Evolutionary conservation across 2,113 vertebrate species (phyloP).

Genomic region (Tupaia tana): DNA sequence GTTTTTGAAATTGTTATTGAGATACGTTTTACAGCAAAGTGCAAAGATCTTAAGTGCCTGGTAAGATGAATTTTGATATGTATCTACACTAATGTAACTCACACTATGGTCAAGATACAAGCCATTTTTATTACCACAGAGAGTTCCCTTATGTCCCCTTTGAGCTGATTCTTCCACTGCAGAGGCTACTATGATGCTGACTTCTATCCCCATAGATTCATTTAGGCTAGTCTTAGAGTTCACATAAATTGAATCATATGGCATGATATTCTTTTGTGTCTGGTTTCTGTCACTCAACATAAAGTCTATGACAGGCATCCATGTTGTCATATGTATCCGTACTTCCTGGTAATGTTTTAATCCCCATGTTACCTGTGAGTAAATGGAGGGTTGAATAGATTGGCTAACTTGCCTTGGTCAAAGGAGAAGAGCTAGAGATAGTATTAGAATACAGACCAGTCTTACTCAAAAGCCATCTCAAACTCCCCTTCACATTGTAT

Average conservation of each 20-base stretch:
- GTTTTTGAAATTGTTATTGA: slow-evolving; percentile 30
- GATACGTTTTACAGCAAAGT: background rate
- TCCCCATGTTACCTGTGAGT: background rate
- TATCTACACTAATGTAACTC: background rate
- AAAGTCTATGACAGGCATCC: background rate
- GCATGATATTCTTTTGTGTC: background rate
- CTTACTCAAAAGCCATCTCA: background rate
- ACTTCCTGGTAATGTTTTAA: slow-evolving; percentile 38
- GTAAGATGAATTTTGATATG: background rate
- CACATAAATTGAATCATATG: background rate
- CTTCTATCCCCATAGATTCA: background rate
- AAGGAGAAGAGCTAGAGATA: background rate
- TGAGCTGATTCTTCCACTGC: background rate
- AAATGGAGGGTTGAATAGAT: background rate
- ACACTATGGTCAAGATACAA: background rate
- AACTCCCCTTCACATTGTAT: background rate
- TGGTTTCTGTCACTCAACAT: background rate
- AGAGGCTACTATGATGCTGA: background rate
- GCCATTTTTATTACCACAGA: background rate
- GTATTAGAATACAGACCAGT: background rate
- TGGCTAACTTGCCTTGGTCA: background rate
- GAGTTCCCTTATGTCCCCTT: background rate
- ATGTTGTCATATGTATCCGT: background rate
- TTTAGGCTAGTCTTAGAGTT: background rate
- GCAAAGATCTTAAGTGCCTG: background rate